A percentile compares a stretch with the other conserved stretches of the same genome.
phyloP scores from a whole-genome alignment of 2,888 invertebrate species.

The Ochropleura leucogaster region DNA sequence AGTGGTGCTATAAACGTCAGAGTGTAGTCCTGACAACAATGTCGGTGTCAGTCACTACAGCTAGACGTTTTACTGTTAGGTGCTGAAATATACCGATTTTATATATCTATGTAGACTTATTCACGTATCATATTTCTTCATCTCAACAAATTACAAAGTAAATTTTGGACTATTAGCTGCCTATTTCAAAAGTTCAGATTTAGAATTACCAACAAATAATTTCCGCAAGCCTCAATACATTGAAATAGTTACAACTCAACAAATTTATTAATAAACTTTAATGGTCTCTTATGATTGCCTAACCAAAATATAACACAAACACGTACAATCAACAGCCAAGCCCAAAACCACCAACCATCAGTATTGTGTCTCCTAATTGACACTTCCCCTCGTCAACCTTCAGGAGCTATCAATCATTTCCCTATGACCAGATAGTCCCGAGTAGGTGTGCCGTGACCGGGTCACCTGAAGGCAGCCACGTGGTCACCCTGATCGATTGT shows the following conservation, averaged over 20 bases:
- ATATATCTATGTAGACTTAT: conserved; percentile 18
- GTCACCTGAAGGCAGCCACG: conserved; percentile 67
- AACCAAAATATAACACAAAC: neutral
- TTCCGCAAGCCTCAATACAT: too few relatives aligned
- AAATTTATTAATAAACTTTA: too few relatives aligned
- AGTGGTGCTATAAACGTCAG: conserved; percentile 71
- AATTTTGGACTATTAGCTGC: too few relatives aligned
- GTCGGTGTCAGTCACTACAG: conserved; percentile 34
- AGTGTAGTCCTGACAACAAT: conserved; percentile 34
- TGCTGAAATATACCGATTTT: conserved; percentile 49
- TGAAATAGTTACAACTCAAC: too few relatives aligned
- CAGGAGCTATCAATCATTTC: conserved; percentile 59
- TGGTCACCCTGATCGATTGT: conserved; percentile 65
- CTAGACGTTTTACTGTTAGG: conserved; percentile 39
- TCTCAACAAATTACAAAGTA: too few relatives aligned
- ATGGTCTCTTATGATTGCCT: neutral
- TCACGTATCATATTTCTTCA: too few relatives aligned
- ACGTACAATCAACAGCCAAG: conserved; percentile 1
- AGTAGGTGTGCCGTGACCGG: conserved; percentile 70
- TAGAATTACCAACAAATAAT: too few relatives aligned
- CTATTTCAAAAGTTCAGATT: too few relatives aligned
- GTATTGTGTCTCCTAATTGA: conserved; percentile 51
- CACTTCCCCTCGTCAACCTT: conserved; percentile 52
- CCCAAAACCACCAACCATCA: conserved; percentile 18
- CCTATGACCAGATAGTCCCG: conserved; percentile 7